Conservation (phyloP, 2,888 invertebrate species). For the Pristionchus fissidentatus region DNA sequence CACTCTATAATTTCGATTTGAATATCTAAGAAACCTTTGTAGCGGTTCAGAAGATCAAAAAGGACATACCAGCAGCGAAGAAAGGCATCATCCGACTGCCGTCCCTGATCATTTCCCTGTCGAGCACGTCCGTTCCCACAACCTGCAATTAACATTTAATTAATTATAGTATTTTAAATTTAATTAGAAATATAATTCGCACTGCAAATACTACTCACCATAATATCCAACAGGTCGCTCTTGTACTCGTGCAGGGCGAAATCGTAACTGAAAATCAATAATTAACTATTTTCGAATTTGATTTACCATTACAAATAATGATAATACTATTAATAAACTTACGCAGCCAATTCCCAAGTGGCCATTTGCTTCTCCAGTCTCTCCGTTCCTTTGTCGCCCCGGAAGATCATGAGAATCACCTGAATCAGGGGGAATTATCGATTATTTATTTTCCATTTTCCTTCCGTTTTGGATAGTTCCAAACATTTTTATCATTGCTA, state of each 20-base stretch:
- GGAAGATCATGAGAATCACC: conserved; percentile 73
- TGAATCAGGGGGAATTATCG: conserved; percentile 47
- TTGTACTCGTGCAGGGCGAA: conserved; percentile 62
- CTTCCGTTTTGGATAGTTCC: background rate
- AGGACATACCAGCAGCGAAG: conserved; percentile 68
- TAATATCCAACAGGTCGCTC: conserved; percentile 60
- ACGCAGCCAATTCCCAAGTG: conserved; percentile 69
- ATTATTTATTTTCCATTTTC: background rate
- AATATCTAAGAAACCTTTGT: no score
- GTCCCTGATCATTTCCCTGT: conserved; percentile 73
- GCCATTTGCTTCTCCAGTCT: conserved; percentile 63
- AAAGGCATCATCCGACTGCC: conserved; percentile 71
- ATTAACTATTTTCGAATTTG: no score
- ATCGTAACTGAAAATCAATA: conserved; percentile 56
- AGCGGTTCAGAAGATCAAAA: background rate
- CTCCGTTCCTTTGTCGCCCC: conserved; percentile 67
- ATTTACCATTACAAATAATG: background rate
- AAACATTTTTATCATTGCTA: no score
- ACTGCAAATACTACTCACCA: conserved; percentile 40
- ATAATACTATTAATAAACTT: background rate
- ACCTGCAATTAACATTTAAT: conserved; percentile 54
- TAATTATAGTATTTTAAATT: no score
- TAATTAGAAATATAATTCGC: background rate
- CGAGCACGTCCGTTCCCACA: conserved; percentile 72
- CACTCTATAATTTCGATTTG: no score